These are phyloP conservation scores for Araneus ventricosus DNA, from an alignment of 1,140 invertebrate species.

Conservation along the genomic window DNA sequence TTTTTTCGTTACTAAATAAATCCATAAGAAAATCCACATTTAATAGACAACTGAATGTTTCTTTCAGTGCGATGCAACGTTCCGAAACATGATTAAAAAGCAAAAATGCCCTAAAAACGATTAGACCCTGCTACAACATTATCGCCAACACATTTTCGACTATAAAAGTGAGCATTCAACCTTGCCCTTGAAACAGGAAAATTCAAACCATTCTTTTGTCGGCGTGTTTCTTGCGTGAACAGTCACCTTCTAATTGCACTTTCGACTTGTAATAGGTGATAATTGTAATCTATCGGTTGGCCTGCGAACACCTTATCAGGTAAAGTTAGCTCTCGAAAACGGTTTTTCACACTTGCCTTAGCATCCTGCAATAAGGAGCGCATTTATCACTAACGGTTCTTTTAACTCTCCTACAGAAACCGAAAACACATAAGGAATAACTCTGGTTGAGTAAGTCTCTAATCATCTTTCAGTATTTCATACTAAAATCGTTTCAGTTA, in stretches of 20 bases:
- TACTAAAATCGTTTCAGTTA: no score
- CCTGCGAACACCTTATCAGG: conserved; percentile 55
- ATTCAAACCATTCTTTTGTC: conserved; percentile 54
- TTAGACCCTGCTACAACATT: no score
- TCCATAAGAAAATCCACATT: no score
- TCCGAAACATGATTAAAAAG: no score
- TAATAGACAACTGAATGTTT: no score
- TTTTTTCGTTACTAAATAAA: no score
- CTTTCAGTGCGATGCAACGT: no score
- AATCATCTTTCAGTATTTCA: no score
- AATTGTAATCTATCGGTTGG: conserved; percentile 50
- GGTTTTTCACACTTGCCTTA: conserved; percentile 48
- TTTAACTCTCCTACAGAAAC: conserved; percentile 48
- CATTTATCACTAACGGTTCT: conserved; percentile 64
- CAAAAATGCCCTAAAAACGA: no score
- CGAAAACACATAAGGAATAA: conserved; percentile 57
- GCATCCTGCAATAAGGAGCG: conserved; percentile 44
- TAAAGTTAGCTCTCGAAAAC: conserved; percentile 43
- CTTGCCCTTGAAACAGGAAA: not conserved
- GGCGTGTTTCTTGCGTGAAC: conserved; percentile 47
- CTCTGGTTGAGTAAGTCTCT: conserved; percentile 26
- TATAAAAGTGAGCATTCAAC: not conserved
- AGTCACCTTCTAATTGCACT: conserved; percentile 65
- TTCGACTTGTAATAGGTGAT: conserved; percentile 49
- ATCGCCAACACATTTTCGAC: no score